Evolutionary conservation across 53 echinoderm and acorn worm genomes (phyloP), one percentile per base, ranked within the genome.

Genomic region (Luidia sarsii): DNA sequence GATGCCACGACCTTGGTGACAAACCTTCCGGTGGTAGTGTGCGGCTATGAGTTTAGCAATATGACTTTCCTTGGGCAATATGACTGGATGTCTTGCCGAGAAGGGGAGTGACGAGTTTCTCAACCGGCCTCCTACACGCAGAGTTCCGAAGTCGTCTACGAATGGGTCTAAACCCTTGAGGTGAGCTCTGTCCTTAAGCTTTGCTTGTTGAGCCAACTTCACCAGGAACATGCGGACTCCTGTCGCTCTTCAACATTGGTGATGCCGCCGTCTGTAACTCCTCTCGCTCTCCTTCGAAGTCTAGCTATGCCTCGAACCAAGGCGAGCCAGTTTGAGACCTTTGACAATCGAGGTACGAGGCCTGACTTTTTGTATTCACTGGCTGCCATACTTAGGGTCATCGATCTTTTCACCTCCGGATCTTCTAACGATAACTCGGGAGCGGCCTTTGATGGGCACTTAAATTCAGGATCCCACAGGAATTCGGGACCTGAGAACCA

Each of bases 321-420:
- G 39, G 33, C 36, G 21, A 37, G n/a, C 87, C 90, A 90, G 33
- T 53, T 85, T 0, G 93, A 84, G 36, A 89, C 89, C 3, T 73
- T 65, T 14, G 70, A 67, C 19, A 92, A 53, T 13, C 81, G 45
- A 1, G 63, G 31, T 37, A 85, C 54, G 48, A 59, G 35, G 36
- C 34, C 5, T 50, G 34, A 15, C 49, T 64, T 65, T 15, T 8
- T 79, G 23, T 45, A 32, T 16, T 71, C 71, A 11, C 21, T 35
- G 11, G 35, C 79, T 45, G n/a, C 55, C 27, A 33, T 67, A 24
- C 55, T 67, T 6, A 68, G 37, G 34, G 65, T 50, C 62, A 53
- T 37, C 50, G 36, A 48, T 52, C 48, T 82, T 46, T 65, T 80
- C 35, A 80, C 80, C 31, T 80, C 80, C 49, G 80, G 80, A 33